Conservation (phyloP, 1,140 invertebrate species). For the Anagrus nilaparvatae region DNA sequence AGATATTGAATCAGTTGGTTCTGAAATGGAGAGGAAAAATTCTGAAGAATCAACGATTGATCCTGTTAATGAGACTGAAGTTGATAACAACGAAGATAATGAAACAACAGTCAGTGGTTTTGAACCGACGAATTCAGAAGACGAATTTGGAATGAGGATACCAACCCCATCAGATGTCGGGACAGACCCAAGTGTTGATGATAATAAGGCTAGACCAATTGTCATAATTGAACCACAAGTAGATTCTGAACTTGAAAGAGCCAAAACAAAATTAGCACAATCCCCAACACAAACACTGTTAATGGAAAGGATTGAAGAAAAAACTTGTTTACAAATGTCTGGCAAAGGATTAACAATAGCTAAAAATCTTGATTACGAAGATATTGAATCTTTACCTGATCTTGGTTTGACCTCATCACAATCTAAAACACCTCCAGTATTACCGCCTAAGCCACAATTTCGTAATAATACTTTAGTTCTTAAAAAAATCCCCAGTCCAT, state of each 20-base stretch:
- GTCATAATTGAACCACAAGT: constrained; percentile 35
- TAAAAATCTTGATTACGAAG: constrained; percentile 49
- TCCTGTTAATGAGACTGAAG: neutral
- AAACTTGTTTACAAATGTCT: constrained; percentile 33
- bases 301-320: constrained; percentile 34
- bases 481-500: constrained; percentile 51
- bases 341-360: constrained; percentile 41
- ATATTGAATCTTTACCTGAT: constrained; percentile 38
- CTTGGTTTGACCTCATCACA: constrained; percentile 32
- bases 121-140: constrained; percentile 25
- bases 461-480: constrained; percentile 44
- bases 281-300: constrained; percentile 21
- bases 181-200: constrained; percentile 22
- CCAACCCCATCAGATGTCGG: constrained; percentile 16
- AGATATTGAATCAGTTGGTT: constrained; percentile 40
- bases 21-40: constrained; percentile 38
- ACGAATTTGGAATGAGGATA: constrained; percentile 33
- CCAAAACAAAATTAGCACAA: constrained; percentile 7
- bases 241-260: no score
- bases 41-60: constrained; percentile 28
- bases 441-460: constrained; percentile 60
- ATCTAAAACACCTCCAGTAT: constrained; percentile 52
- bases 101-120: constrained; percentile 16
- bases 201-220: constrained; percentile 32
- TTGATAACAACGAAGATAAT: constrained; percentile 15